Evolutionary conservation across 2,888 invertebrate genomes (phyloP).

Genomic region (Ophion ellenae): DNA sequence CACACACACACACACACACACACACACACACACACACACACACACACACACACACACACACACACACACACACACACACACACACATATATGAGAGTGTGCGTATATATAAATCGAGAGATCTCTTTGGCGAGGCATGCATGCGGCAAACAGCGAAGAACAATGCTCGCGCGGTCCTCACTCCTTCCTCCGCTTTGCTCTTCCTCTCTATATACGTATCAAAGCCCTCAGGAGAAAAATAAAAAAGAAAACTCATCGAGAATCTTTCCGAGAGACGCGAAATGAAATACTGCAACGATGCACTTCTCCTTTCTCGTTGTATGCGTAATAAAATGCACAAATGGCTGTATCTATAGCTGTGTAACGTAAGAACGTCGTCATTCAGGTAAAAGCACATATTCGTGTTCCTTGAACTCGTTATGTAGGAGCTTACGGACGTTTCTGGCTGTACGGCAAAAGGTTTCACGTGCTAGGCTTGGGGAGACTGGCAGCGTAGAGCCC

Average conservation of each 20-base stretch:
- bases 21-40: no score
- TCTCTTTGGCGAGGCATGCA: slow-evolving; percentile 56
- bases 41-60: no score
- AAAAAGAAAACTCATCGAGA: slow-evolving; percentile 39
- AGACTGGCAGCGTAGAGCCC: no score
- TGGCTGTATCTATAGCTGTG: slow-evolving; percentile 13
- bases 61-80: no score
- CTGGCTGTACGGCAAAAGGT: neutral
- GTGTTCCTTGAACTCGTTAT: slow-evolving; percentile 4
- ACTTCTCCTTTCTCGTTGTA: slow-evolving; percentile 32
- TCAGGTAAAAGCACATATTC: slow-evolving; percentile 34
- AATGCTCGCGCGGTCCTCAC: slow-evolving; percentile 61
- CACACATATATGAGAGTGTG: neutral
- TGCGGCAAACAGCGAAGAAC: slow-evolving; percentile 63
- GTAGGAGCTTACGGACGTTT: neutral
- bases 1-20: no score
- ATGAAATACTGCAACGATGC: slow-evolving; percentile 59
- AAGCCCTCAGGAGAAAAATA: slow-evolving; percentile 12
- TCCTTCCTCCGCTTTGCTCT: slow-evolving; percentile 1
- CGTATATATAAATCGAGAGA: slow-evolving; percentile 43
- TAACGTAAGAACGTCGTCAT: slow-evolving; percentile 32
- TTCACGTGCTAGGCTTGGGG: no score
- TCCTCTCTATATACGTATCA: slow-evolving; percentile 11
- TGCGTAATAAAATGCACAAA: slow-evolving; percentile 45
- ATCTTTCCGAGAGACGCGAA: slow-evolving; percentile 52